Percentiles rank a stretch among this genome's conserved stretches.
Conservation (phyloP, 1,140 invertebrate genomes). For the Zaprionus capensis region DNA sequence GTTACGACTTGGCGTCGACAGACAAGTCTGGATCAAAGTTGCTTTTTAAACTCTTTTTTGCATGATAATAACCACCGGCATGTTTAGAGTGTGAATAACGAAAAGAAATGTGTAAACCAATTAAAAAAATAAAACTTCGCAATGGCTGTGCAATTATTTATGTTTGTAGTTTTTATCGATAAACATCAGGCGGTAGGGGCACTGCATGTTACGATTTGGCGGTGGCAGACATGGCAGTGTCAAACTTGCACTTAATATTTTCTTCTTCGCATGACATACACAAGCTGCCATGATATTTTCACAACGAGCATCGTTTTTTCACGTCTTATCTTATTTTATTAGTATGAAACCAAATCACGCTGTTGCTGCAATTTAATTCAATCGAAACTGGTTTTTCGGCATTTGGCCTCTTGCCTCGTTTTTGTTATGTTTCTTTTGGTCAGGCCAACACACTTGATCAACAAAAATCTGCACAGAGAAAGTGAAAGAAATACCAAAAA, state of each 20-base stretch:
- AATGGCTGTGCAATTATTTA: slow-evolving; percentile 29
- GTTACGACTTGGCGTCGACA: slow-evolving; percentile 26
- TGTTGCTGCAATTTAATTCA: slow-evolving; percentile 73
- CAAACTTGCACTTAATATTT: slow-evolving; percentile 51
- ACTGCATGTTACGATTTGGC: slow-evolving; percentile 39
- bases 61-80: slow-evolving; percentile 46
- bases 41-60: slow-evolving; percentile 44
- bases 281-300: slow-evolving; percentile 58
- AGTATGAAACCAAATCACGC: slow-evolving; percentile 58
- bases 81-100: slow-evolving; percentile 23
- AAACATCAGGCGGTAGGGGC: slow-evolving; percentile 20
- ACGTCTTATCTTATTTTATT: slow-evolving; percentile 31
- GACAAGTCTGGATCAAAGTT: slow-evolving; percentile 1
- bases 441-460: slow-evolving; percentile 73
- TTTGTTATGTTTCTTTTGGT: slow-evolving; percentile 38
- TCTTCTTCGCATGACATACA: slow-evolving; percentile 53
- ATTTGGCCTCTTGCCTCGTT: slow-evolving; percentile 39
- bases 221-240: neutral
- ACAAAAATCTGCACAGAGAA: slow-evolving; percentile 79
- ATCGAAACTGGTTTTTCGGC: slow-evolving; percentile 71
- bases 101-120: slow-evolving; percentile 64
- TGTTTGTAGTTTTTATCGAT: slow-evolving; percentile 27
- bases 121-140: slow-evolving; percentile 45
- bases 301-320: slow-evolving; percentile 36
- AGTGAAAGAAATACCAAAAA: slow-evolving; percentile 73